Evolutionary conservation across 2,797 vertebrate species (phyloP).

Genomic region (Setipinna tenuifilis): DNA sequence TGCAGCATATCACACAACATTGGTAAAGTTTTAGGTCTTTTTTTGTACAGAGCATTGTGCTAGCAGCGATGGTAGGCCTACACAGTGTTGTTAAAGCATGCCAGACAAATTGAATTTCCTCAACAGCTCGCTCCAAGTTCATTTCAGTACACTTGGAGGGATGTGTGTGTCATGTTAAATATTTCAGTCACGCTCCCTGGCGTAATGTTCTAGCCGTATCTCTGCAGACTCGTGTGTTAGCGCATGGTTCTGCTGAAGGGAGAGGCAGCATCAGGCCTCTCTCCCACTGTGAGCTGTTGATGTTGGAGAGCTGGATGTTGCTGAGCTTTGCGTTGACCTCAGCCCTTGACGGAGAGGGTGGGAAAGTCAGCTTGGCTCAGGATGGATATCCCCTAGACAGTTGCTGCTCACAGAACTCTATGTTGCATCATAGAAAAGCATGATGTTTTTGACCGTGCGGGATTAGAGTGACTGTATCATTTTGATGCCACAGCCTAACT

Average conservation of each 20-base stretch:
- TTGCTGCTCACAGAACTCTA: background rate
- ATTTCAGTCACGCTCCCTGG: background rate
- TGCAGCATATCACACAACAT: background rate
- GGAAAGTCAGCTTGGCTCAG: slow-evolving; percentile 40
- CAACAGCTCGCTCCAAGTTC: background rate
- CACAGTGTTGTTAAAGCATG: background rate
- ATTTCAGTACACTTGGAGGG: slow-evolving; percentile 4
- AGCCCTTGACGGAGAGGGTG: slow-evolving; percentile 36
- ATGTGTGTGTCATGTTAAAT: background rate
- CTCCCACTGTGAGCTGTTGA: slow-evolving; percentile 40
- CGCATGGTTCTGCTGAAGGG: background rate
- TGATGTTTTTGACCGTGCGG: slow-evolving; percentile 13
- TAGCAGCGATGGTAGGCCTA: too few relatives aligned
- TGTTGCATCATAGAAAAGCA: slow-evolving; percentile 23
- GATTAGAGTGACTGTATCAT: background rate
- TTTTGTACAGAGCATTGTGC: too few relatives aligned
- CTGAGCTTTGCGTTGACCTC: background rate
- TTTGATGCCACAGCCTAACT: background rate
- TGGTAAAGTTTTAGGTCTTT: too few relatives aligned
- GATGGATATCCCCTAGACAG: slow-evolving; percentile 21
- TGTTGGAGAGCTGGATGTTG: slow-evolving; percentile 36
- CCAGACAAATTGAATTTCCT: background rate
- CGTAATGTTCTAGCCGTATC: background rate
- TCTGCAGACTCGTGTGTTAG: background rate
- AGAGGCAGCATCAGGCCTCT: slow-evolving; percentile 14